Evolutionary conservation across 2,888 invertebrate genomes (phyloP), one percentile per base, ranked within the genome.

Genomic region (Leuctra nigra): DNA sequence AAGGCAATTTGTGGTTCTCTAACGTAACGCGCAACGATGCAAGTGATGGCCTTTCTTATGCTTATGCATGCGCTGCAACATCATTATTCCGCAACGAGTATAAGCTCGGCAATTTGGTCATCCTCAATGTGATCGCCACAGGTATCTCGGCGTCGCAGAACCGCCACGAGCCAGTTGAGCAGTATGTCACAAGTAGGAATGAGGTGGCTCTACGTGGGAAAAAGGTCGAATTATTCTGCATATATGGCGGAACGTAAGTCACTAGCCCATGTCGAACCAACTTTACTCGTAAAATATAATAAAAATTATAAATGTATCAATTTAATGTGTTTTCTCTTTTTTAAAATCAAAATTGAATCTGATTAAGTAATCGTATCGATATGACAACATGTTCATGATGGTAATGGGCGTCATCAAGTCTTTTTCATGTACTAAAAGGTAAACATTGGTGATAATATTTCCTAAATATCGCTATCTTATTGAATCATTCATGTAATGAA

Each of bases 1-100:
- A 96, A 75, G 97, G 97, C 46, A 92, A 90, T 68, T 78, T 99
- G n/a, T 94, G 94, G 86, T 96, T 99, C 74, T 91, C 95, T 52
- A 94, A 97, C 73, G 89, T 98, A 16, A 91, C 91, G 1, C 79
- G 84, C 55, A 71, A 78, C 53, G 97, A 98, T 73, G 84, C 84
- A 4, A 89, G 89, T 59, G 83, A 84, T 48, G 86, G 91, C 66
- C n/a, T n/a, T n/a, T n/a, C n/a, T n/a, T 91, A 87, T 68, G 84
- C 83, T 64, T 99, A 98, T 71, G 90, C 92, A 50, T 99, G 99
- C 72, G 90, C 95, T 20, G 97, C 96, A 0, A 89, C 93, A 57
- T 95, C 96, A 1, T 80, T 87, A 11, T 92, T 92, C 70, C 83
- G 87, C 68, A 91, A 85, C 70, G 95, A 95, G 70, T 94, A 93